Conservation (phyloP, 2,113 vertebrate species). For the Heterocephalus glaber region DNA sequence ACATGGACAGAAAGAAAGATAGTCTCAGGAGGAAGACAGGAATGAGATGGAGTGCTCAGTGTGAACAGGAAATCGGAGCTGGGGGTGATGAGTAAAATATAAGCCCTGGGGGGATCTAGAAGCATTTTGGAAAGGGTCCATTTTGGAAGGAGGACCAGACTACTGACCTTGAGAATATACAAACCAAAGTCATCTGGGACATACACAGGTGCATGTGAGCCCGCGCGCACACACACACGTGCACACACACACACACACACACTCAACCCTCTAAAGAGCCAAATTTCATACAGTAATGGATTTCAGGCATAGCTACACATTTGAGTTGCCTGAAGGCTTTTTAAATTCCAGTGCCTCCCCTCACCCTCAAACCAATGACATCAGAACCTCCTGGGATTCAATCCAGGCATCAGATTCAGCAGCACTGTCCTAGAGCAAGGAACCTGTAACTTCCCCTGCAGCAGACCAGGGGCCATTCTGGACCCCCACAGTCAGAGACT, state of each 20-base stretch:
- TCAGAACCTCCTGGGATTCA: background rate
- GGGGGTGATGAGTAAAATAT: background rate
- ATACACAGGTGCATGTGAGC: rapidly evolving
- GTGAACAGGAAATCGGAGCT: background rate
- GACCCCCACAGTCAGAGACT: too few species aligned
- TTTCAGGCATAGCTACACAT: background rate
- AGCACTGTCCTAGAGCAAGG: background rate
- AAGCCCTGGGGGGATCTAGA: background rate
- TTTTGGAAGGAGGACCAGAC: background rate
- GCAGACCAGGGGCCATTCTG: rapidly evolving
- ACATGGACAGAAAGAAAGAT: background rate
- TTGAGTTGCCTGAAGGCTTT: background rate
- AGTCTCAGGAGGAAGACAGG: background rate
- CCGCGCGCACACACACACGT: background rate
- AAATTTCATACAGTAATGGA: too few species aligned
- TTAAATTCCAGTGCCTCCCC: background rate
- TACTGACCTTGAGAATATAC: background rate
- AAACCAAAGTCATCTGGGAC: background rate
- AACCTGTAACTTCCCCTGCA: background rate
- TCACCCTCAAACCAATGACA: background rate
- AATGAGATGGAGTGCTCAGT: background rate
- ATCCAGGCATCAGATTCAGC: rapidly evolving
- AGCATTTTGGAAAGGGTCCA: background rate
- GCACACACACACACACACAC: background rate
- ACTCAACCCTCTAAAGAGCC: background rate